A percentile compares a stretch with the other conserved stretches of the same genome.
Evolutionary conservation across 2,113 vertebrate species (phyloP).

Genomic region (Peromyscus leucopus): DNA sequence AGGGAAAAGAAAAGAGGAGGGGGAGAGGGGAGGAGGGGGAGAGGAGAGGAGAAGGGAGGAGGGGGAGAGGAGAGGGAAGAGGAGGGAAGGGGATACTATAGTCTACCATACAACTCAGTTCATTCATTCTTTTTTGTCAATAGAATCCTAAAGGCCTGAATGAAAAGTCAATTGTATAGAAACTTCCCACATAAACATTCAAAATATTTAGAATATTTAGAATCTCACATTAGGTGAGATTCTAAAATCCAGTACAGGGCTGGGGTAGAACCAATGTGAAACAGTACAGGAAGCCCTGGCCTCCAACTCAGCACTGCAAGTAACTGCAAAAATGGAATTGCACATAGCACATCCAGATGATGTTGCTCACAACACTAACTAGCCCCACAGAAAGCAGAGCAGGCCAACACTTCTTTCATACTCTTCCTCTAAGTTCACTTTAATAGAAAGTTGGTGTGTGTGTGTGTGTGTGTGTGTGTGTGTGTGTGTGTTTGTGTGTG

Average conservation of each 20-base stretch:
- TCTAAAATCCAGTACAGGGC: neutral
- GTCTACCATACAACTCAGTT: neutral
- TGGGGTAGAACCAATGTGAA: neutral
- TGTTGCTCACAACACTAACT: neutral
- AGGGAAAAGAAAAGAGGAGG: no score
- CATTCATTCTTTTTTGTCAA: neutral
- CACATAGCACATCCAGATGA: neutral
- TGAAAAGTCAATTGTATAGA: neutral
- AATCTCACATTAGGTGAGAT: no score
- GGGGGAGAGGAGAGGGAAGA: neutral
- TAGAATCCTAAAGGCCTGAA: neutral
- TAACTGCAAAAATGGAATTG: neutral
- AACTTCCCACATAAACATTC: neutral
- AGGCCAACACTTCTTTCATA: neutral
- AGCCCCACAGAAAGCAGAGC: accelerated
- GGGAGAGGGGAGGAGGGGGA: neutral
- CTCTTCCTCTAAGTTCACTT: neutral
- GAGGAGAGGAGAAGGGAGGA: neutral
- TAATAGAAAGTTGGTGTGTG: no score
- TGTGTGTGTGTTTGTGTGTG: no score
- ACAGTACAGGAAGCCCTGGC: no score
- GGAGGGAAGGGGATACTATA: neutral
- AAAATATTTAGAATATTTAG: no score
- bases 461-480: no score
- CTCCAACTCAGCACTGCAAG: neutral